Evolutionary conservation across 2,113 vertebrate genomes (phyloP), one percentile per base, ranked within the genome.

Genomic region (Epinephelus fuscoguttatus): DNA sequence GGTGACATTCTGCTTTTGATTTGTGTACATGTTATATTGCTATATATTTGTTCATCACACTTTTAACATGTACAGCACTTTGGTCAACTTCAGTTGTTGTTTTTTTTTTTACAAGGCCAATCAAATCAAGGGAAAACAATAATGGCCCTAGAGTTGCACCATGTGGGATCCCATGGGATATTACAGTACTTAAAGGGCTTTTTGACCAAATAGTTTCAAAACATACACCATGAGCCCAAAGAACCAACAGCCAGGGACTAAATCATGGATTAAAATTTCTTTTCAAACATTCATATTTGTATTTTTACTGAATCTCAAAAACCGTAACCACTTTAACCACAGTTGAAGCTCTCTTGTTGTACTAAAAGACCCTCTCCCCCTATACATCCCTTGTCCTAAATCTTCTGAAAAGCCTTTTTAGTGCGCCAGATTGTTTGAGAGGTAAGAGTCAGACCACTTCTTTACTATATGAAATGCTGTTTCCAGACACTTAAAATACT

Each of bases 281-380:
- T 57, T 19, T 57, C 1, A 0, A 4, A 25, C 15, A 19, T 57
- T 71, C n/a, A 57, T 27, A 25, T 57, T 25, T 57, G 14, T 25
- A 56, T 71, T 57, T 57, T 15, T 21, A 71, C 37, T 15, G 13
- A 55, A 64, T 75, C 10, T 42, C 56, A 64, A 75, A 21, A 63
- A 10, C 42, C 19, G 13, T 6, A 42, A 56, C 47, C 27, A 37
- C 49, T 70, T 25, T 18, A 42, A 70, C 14, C 30, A 56, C 21
- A 55, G 12, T 64, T 37, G 18, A 45, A 18, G 14, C 19, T 50
- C 15, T 50, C 64, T 50, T 67, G 14, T 30, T 30, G 30, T 30
- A 30, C 30, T 30, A 30, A 30, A 30, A 30, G 30, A 30, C 30
- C 30, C 45, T 27, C 15, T 27, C 49, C 33, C 18, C 37, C 49